Conservation (phyloP, 53 echinoderm and acorn worm species). For the Holothuria leucospilota region DNA sequence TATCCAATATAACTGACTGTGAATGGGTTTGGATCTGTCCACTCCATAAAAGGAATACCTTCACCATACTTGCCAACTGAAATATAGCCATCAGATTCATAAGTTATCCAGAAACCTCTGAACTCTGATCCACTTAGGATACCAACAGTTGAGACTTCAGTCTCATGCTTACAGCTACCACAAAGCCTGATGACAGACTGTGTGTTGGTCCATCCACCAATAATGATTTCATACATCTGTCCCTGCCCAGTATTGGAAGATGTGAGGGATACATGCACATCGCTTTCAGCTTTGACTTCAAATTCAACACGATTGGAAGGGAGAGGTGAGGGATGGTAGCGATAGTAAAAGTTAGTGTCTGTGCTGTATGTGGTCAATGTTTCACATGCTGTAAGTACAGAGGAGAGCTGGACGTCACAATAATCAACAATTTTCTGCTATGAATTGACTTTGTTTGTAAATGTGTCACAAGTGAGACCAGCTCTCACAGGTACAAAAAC, state of each 20-base stretch:
- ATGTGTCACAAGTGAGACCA: too few relatives aligned
- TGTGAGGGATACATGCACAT: slow-evolving; percentile 46
- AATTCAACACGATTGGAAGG: slow-evolving; percentile 17
- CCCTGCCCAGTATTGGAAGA: background rate
- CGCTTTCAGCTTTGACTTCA: slow-evolving; percentile 53
- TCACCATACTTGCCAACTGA: slow-evolving; percentile 40
- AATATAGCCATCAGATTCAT: slow-evolving; percentile 36
- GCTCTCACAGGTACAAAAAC: too few relatives aligned
- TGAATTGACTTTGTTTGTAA: too few relatives aligned
- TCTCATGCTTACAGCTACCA: background rate
- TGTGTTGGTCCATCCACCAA: slow-evolving; percentile 52
- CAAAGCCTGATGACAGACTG: slow-evolving; percentile 46
- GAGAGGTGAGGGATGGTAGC: background rate
- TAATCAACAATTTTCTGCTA: too few relatives aligned
- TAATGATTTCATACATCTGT: slow-evolving; percentile 55
- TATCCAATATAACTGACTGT: slow-evolving; percentile 46
- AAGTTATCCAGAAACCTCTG: slow-evolving; percentile 55
- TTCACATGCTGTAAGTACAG: slow-evolving; percentile 5
- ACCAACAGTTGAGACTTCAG: background rate
- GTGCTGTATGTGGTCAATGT: background rate
- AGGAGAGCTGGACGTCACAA: too few relatives aligned
- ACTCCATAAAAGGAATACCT: slow-evolving; percentile 33
- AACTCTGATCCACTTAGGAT: slow-evolving; percentile 42
- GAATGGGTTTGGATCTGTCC: slow-evolving; percentile 46
- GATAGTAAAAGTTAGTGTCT: slow-evolving; percentile 18